Base-by-base conservation (phyloP, 2,888 invertebrate species). In the Hoplodrina blanda region DNA sequence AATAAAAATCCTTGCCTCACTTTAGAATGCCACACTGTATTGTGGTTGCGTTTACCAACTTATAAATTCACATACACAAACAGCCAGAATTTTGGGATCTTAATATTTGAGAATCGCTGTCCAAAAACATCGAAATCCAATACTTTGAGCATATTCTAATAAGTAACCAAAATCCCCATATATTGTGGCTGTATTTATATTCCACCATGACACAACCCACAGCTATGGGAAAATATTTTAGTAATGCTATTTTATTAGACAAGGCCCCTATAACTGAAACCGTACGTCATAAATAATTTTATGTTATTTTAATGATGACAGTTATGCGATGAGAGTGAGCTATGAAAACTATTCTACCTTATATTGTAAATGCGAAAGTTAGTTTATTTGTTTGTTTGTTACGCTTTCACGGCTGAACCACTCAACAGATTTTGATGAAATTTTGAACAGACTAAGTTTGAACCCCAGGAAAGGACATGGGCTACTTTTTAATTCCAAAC, bases 181-280 rank as follows among this genome's bases (percentile, higher is more conserved):
- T 0, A 69, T 52, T 53, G 57, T 57, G 6, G 52, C 20, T 30
- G 41, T n/a, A 64, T 61, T 17, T 17, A 52, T 65, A 65, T 74
- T 63, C 55, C 13, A 49, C 52, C 37, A 54, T 73, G 66, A 69
- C 69, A 68, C 44, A 67, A 59, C 46, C 59, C 60, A 65, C 13
- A 49, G 37, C 61, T 37, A 70, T 78, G 73, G 66, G 72, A 81
- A 72, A 68, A 61, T 81, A 69, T 81, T 79, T 70, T 54, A 49
- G 53, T 79, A 75, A 81, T 77, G 49, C 73, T 77, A 79, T 77
- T 82, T 83, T 81, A 82, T 73, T 79, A 46, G 73, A 76, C 73
- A 77, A 73, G 69, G 73, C 74, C 64, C 64, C 55, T 62, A 30
- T 66, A 46, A 33, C 64, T 79, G 76, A 74, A 69, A 76, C 69